These are phyloP conservation scores for Orthosia gracilis DNA, from an alignment of 2,888 invertebrate species.

Conservation along the genomic window DNA sequence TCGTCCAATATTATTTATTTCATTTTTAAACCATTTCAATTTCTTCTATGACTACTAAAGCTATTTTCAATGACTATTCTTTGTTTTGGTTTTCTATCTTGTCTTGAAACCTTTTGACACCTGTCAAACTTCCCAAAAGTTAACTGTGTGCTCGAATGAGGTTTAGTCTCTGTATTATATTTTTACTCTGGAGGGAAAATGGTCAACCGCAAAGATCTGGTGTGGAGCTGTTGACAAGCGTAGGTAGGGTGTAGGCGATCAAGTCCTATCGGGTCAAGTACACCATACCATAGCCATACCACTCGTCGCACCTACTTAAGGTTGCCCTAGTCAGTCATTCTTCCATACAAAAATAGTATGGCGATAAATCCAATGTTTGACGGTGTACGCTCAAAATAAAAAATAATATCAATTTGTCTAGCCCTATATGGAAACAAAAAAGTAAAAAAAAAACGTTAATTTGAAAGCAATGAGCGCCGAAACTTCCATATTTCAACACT, in stretches of 20 bases:
- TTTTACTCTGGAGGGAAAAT: slow-evolving; percentile 48
- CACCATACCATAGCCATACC: slow-evolving; percentile 14
- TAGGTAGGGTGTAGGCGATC: slow-evolving; percentile 68
- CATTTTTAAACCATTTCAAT: no score
- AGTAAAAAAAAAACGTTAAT: no score
- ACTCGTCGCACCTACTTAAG: slow-evolving; percentile 33
- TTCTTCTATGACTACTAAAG: no score
- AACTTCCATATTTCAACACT: no score
- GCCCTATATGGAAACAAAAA: no score
- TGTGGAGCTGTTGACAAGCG: slow-evolving; percentile 58
- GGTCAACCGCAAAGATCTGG: slow-evolving; percentile 39
- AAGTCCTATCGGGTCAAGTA: slow-evolving; percentile 62
- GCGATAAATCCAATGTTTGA: no score
- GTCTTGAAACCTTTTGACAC: neutral
- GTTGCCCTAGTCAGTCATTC: no score
- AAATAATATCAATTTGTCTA: no score
- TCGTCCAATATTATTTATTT: neutral
- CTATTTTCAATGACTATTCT: neutral
- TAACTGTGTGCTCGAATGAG: neutral
- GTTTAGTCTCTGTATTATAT: neutral
- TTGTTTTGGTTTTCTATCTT: neutral
- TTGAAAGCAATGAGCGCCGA: no score
- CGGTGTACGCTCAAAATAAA: no score
- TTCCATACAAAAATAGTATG: no score
- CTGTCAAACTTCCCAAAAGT: neutral